Evolutionary conservation across 2,888 invertebrate genomes (phyloP), one percentile per base, ranked within the genome.

Genomic region (Campopleginae sp.): DNA sequence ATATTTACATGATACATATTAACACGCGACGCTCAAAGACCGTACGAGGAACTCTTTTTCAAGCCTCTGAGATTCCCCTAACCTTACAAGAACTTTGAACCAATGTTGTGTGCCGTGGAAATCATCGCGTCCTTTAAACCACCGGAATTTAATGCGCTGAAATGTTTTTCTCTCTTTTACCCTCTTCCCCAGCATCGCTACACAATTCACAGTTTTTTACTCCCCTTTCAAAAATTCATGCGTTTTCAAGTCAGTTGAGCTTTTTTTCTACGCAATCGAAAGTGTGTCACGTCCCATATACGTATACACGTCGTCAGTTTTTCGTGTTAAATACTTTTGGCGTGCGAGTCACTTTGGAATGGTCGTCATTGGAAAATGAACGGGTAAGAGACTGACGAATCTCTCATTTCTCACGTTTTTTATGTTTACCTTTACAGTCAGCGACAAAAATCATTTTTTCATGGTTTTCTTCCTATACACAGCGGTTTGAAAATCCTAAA

Each of bases 21-120:
- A 58, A 58, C 23, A 58, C 54, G 54, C 27, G 54, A 27, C 54
- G 54, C 12, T 27, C 12, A 23, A 27, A 51, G 71, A 71, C 46
- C 51, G 51, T 51, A 71, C 71, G 71, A 71, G 71, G 27, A 38
- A 71, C 51, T 58, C 54, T 58, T 27, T 12, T 58, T 14, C 54
- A 12, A 58, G 54, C 54, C n/a, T 58, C 54, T 27, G 54, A 58
- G 54, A 58, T 58, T 58, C 54, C 54, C 54, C 54, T 58, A 58
- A 58, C 54, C 23, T 58, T 58, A 58, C 54, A 27, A 54, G 23
- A 54, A 44, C 46, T 51, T 19, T 19, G 10, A 54, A 58, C 23
- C 54, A 58, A 58, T 58, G 54, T 58, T 23, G 54, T 54, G 27
- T 12, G 54, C 54, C n/a, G 23, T 58, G 27, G 14, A 58, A 58